Conservation (phyloP, 2,888 invertebrate genomes). For the Mimachlamys varia region DNA sequence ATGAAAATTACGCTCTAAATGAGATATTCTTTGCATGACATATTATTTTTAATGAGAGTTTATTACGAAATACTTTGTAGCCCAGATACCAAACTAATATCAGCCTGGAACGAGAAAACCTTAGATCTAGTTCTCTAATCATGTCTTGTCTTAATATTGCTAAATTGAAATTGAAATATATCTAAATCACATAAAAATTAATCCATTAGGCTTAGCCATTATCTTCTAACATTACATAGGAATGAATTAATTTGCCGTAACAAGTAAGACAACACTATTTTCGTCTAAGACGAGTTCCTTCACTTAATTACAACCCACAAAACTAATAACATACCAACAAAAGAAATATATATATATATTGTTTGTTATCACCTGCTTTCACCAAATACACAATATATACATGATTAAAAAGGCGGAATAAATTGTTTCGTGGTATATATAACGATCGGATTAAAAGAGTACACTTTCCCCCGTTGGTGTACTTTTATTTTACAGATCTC, state of each 20-base stretch:
- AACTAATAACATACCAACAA: conserved; percentile 31
- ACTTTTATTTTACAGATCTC: conserved; percentile 33
- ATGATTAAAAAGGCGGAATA: background rate
- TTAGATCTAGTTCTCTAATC: background rate
- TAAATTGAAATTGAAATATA: conserved; percentile 33
- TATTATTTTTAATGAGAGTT: no score
- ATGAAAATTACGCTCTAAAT: no score
- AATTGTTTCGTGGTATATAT: conserved; percentile 15
- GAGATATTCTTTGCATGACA: no score
- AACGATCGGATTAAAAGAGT: background rate
- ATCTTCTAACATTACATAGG: background rate
- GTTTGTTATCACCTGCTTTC: background rate
- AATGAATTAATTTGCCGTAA: background rate
- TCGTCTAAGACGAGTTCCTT: background rate
- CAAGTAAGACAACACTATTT: background rate
- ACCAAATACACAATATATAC: conserved; percentile 1
- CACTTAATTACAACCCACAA: conserved; percentile 21
- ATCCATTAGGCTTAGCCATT: conserved; percentile 20
- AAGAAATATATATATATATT: conserved; percentile 21
- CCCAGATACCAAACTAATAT: background rate
- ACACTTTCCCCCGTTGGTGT: background rate
- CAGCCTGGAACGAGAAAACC: background rate
- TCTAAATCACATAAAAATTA: conserved; percentile 29
- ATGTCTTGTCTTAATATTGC: background rate
- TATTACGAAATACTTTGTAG: background rate